Evolutionary conservation across 2,113 vertebrate species (phyloP), one percentile per base, ranked within the genome.

Genomic region (Dinomys branickii): DNA sequence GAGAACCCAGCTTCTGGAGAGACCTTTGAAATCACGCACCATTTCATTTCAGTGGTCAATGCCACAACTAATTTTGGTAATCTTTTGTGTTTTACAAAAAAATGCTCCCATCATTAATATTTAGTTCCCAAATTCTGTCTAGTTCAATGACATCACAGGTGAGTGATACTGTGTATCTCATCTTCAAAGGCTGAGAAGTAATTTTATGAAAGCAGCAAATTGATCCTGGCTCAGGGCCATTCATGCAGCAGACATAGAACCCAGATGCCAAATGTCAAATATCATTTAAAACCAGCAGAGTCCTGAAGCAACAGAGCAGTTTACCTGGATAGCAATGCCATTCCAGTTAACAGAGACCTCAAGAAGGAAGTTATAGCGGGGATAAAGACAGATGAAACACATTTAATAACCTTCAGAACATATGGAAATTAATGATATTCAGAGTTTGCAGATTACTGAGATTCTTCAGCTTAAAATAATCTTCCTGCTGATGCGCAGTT

Each of bases 401-500:
- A 47, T 89, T 91, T 75, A 95, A 82, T 89, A 91, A 58, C 58
- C 54, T 35, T 78, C 44, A 71, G 92, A 96, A 91, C 96, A 97
- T 97, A 97, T 97, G 97, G 96, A 89, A 96, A 98, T 97, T 95
- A 97, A 97, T 97, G 92, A 87, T 96, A 97, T 97, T 96, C 97
- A 96, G 92, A 96, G 87, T 73, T 90, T 96, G 77, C 83, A 86
- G 94, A 97, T 95, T 96, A 92, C 71, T 63, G 38, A 97, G 78
- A 95, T 75, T 98, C 96, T 97, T 97, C 95, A 95, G 80, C 95
- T 97, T 93, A 98, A 98, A 98, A 97, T 98, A 97, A 95, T 97
- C 94, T 94, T 97, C 85, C 88, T 97, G 95, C 96, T 96, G 96
- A 97, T 94, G 96, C 67, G 17, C 69, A 96, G 94, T 95, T 91